A percentile compares a stretch with the other conserved stretches of the same genome.
phyloP scores from a whole-genome alignment of 2,888 invertebrate species.

The Entomobrya multifasciata region DNA sequence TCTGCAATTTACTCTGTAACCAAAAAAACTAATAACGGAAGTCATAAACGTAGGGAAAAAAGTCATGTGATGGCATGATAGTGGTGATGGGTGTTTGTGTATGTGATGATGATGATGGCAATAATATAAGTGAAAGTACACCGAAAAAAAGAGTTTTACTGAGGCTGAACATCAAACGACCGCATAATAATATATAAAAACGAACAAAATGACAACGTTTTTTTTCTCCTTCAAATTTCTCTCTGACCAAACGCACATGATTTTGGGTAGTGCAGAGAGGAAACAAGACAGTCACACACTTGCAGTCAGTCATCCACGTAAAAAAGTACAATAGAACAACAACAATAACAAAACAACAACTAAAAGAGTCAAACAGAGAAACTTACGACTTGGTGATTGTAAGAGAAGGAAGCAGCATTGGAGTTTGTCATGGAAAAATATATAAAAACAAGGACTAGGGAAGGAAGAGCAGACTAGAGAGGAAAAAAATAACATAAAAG shows the following conservation, averaged over 20 bases:
- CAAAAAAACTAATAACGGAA: constrained; percentile 25
- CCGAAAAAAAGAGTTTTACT: background rate
- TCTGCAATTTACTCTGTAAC: background rate
- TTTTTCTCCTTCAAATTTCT: constrained; percentile 15
- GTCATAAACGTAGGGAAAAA: background rate
- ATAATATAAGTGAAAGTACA: constrained; percentile 10
- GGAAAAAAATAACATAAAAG: background rate
- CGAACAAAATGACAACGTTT: constrained; percentile 33
- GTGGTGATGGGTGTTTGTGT: no score
- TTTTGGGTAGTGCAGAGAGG: background rate
- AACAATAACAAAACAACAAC: constrained; percentile 18
- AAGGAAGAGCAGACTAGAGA: background rate
- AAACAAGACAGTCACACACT: background rate
- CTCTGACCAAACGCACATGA: background rate
- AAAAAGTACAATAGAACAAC: constrained; percentile 21
- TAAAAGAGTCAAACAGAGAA: background rate
- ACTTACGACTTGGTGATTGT: background rate
- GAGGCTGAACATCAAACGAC: background rate
- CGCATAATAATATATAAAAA: no score
- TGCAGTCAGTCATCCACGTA: constrained; percentile 33
- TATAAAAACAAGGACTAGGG: no score
- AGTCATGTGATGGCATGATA: constrained; percentile 1
- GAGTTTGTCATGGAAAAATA: no score
- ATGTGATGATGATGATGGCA: no score
- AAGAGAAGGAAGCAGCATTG: background rate